These are phyloP conservation scores for Criorhina ranunculi DNA, from an alignment of 2,888 invertebrate genomes.

Conservation along the genomic window DNA sequence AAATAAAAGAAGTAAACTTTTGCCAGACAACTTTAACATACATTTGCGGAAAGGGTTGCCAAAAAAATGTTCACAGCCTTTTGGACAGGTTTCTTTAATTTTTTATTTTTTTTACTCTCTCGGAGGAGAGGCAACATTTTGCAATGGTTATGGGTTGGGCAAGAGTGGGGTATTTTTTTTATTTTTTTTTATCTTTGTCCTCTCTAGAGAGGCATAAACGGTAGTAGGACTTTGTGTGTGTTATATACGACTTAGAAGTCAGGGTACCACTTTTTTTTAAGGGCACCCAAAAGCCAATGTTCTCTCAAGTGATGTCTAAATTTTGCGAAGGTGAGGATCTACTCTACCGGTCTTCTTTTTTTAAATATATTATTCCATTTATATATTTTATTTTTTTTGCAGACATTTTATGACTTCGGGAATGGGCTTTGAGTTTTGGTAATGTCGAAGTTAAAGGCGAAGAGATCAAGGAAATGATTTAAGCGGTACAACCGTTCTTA, in stretches of 20 bases:
- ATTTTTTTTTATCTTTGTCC: constrained; percentile 48
- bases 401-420: constrained; percentile 40
- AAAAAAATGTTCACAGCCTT: constrained; percentile 68
- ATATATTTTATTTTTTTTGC: constrained; percentile 39
- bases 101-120: constrained; percentile 12
- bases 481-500: constrained; percentile 14
- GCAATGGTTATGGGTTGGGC: constrained; percentile 7
- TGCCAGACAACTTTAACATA: constrained; percentile 74
- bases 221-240: constrained; percentile 58
- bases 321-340: constrained; percentile 38
- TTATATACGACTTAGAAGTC: constrained; percentile 62
- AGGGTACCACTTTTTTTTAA: constrained; percentile 58
- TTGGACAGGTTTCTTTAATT: constrained; percentile 51
- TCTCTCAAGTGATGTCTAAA: constrained; percentile 74
- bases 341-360: background rate
- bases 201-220: constrained; percentile 66
- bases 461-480: constrained; percentile 62
- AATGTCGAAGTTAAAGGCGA: constrained; percentile 46
- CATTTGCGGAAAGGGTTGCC: constrained; percentile 74
- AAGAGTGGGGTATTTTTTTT: constrained; percentile 32
- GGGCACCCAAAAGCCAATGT: constrained; percentile 73
- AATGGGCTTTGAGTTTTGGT: constrained; percentile 28
- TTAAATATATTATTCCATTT: constrained; percentile 51
- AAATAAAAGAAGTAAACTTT: constrained; percentile 56
- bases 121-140: background rate